These are phyloP conservation scores for Mimumesa dahlbomi DNA, from an alignment of 2,888 invertebrate genomes.

Conservation along the genomic window DNA sequence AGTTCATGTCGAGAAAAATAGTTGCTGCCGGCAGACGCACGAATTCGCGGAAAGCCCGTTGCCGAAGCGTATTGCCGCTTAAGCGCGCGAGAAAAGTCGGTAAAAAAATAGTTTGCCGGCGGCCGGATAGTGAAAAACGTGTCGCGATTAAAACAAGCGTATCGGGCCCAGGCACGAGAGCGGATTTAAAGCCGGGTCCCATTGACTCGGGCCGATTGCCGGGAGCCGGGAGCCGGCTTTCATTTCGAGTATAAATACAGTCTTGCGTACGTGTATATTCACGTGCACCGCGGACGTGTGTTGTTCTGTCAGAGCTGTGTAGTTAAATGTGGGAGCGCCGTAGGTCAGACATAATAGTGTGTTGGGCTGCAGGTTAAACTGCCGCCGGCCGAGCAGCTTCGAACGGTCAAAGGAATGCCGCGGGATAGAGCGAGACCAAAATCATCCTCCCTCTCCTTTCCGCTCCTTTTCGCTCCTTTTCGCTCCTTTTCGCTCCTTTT, in stretches of 20 bases:
- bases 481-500: conserved; percentile 14
- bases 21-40: too few relatives aligned
- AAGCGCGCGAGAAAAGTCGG: not conserved
- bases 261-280: not conserved
- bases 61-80: too few relatives aligned
- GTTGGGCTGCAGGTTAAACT: conserved; percentile 75
- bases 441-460: conserved; percentile 18
- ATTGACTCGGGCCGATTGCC: too few relatives aligned
- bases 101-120: too few relatives aligned
- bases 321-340: conserved; percentile 76
- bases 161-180: not conserved
- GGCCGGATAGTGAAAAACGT: not conserved
- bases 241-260: not conserved
- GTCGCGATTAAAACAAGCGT: not conserved
- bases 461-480: conserved; percentile 10
- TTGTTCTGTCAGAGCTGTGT: too few relatives aligned
- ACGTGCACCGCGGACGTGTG: not conserved
- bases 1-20: too few relatives aligned
- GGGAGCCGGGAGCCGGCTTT: too few relatives aligned
- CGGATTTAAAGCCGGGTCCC: too few relatives aligned
- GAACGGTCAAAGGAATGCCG: conserved; percentile 73
- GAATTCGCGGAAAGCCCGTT: too few relatives aligned
- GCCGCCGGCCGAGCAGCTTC: conserved; percentile 71
- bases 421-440: conserved; percentile 66
- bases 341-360: conserved; percentile 75